Percentiles rank a stretch among this genome's conserved stretches.
These are phyloP conservation scores for Sander lucioperca DNA, from an alignment of 2,113 vertebrate genomes.

Conservation along the genomic window DNA sequence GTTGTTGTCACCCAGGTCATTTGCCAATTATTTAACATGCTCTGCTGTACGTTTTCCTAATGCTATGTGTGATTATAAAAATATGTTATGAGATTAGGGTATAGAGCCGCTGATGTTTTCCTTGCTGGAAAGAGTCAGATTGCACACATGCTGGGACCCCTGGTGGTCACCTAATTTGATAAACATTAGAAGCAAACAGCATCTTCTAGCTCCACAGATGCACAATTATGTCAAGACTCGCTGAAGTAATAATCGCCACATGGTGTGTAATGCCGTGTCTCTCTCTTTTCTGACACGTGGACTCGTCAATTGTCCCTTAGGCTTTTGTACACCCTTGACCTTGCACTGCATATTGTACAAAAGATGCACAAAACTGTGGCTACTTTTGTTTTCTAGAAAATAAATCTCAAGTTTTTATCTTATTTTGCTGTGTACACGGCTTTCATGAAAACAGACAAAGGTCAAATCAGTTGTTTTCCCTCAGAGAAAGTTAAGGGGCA, in stretches of 20 bases:
- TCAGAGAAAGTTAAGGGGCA: slow-evolving; percentile 68
- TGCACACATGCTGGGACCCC: slow-evolving; percentile 2
- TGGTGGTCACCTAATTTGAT: slow-evolving; percentile 32
- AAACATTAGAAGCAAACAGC: slow-evolving; percentile 21
- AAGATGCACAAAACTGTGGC: slow-evolving; percentile 22
- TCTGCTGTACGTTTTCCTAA: slow-evolving; percentile 21
- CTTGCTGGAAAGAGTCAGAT: slow-evolving; percentile 4
- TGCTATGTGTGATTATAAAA: slow-evolving; percentile 28
- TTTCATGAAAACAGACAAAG: slow-evolving; percentile 69
- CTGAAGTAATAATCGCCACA: slow-evolving; percentile 16
- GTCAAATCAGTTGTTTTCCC: slow-evolving; percentile 78
- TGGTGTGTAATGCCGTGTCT: background rate
- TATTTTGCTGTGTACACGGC: slow-evolving; percentile 39
- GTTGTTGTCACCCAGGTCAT: slow-evolving; percentile 37
- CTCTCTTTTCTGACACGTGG: slow-evolving; percentile 24
- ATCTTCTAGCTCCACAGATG: slow-evolving; percentile 34
- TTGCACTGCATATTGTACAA: slow-evolving; percentile 22
- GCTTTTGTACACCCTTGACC: slow-evolving; percentile 33
- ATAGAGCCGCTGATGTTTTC: slow-evolving; percentile 25
- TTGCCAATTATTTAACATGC: slow-evolving; percentile 9
- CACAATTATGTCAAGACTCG: slow-evolving; percentile 17
- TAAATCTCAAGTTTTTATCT: slow-evolving; percentile 36
- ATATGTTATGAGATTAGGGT: slow-evolving; percentile 19
- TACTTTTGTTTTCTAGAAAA: slow-evolving; percentile 26
- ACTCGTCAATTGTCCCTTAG: slow-evolving; percentile 8